These are phyloP conservation scores for Lerista edwardsae DNA, from an alignment of 2,797 vertebrate genomes.

Conservation along the genomic window DNA sequence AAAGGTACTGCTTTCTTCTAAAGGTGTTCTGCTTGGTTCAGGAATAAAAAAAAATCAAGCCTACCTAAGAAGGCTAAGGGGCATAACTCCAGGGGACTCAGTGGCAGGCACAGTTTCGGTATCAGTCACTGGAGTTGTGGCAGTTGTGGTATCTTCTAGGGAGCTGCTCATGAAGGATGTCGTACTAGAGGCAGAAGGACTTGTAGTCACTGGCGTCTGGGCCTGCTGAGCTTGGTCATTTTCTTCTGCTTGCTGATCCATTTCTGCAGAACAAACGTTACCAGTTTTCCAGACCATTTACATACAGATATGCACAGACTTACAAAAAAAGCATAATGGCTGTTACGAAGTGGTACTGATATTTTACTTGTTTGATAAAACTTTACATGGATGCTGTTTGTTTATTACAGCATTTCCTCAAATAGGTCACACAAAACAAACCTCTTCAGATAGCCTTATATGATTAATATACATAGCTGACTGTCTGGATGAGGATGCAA, in stretches of 20 bases:
- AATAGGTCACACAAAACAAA: no score
- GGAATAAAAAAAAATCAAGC: no score
- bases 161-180: conserved; percentile 99
- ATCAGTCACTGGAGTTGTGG: conserved; percentile 96
- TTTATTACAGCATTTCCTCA: no score
- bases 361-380: no score
- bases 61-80: conserved; percentile 94
- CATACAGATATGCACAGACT: no score
- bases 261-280: conserved; percentile 65
- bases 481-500: no score
- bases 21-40: not conserved
- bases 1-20: no score
- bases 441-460: no score
- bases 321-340: not conserved
- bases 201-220: conserved; percentile 96
- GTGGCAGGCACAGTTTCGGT: conserved; percentile 94
- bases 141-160: conserved; percentile 96
- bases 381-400: not conserved
- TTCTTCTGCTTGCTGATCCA: conserved; percentile 88
- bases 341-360: not conserved
- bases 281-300: not conserved
- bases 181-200: conserved; percentile 97
- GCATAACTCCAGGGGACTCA: conserved; percentile 96
- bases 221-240: conserved; percentile 87
- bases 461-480: no score